phyloP scores from a whole-genome alignment of 2,113 vertebrate species.

The Rhinoptilus africanus region DNA sequence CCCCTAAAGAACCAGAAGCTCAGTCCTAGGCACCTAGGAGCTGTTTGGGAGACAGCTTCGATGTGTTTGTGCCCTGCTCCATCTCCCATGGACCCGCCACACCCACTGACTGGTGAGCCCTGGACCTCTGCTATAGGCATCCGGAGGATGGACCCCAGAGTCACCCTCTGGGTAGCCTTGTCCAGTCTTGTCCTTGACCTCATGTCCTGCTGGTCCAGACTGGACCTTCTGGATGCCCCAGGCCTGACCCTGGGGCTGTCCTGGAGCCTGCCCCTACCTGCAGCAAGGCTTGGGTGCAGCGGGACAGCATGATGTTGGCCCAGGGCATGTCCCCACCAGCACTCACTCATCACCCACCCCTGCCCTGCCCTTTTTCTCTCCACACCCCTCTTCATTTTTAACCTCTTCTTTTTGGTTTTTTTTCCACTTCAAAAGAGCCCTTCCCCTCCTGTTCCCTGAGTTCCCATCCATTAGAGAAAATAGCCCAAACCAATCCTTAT shows the following conservation, averaged over 20 bases:
- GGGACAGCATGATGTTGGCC: background rate
- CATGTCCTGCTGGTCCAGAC: background rate
- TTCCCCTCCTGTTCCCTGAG: background rate
- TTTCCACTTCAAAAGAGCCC: background rate
- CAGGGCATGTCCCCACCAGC: rapidly evolving
- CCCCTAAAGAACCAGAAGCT: background rate
- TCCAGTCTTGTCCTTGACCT: background rate
- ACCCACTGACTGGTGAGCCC: background rate
- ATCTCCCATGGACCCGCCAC: rapidly evolving
- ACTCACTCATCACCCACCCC: no score
- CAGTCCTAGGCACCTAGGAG: background rate
- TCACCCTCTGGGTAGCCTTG: background rate
- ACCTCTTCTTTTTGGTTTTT: background rate
- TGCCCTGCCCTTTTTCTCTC: background rate
- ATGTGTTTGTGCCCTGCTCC: background rate
- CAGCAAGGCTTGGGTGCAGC: background rate
- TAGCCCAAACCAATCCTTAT: background rate
- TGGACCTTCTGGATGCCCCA: background rate
- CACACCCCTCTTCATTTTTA: background rate
- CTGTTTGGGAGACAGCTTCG: background rate
- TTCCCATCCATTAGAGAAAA: background rate
- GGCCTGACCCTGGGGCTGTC: background rate
- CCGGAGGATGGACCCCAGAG: background rate
- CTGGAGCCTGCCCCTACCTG: no score
- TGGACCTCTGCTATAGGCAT: background rate